phyloP scores from a whole-genome alignment of 2,888 invertebrate genomes.

The Cosmopolites sordidus region DNA sequence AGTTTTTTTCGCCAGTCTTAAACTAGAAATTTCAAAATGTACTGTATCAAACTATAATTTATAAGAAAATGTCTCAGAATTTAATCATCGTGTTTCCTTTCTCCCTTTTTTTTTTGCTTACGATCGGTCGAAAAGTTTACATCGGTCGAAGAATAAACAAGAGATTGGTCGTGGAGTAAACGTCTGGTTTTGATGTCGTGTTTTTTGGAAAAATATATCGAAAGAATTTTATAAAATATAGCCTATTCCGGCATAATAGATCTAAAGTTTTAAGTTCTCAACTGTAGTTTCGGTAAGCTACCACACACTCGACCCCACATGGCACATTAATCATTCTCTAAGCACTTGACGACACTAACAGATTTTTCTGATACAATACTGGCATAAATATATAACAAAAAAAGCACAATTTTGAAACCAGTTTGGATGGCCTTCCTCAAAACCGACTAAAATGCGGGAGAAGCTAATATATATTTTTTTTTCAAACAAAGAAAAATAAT shows the following conservation, averaged over 20 bases:
- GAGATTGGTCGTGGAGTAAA: conserved; percentile 10
- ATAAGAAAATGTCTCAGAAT: too few relatives aligned
- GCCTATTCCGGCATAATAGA: conserved; percentile 15
- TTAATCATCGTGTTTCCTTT: not conserved
- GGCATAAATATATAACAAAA: conserved; percentile 24
- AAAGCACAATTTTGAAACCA: too few relatives aligned
- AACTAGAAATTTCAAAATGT: too few relatives aligned
- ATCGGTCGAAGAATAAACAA: conserved; percentile 3
- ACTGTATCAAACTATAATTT: too few relatives aligned
- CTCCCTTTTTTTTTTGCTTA: not conserved
- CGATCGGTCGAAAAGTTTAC: not conserved
- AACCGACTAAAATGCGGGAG: too few relatives aligned
- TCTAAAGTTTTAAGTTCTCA: conserved; percentile 23
- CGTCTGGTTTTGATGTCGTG: conserved; percentile 21
- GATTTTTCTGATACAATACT: conserved; percentile 26
- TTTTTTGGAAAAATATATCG: conserved; percentile 12
- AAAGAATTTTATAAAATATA: conserved; percentile 19
- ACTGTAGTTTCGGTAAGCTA: conserved; percentile 14
- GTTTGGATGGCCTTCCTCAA: too few relatives aligned
- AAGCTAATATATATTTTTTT: too few relatives aligned
- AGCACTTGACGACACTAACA: conserved; percentile 26
- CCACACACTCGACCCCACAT: conserved; percentile 21
- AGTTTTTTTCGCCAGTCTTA: too few relatives aligned
- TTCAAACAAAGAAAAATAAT: too few relatives aligned
- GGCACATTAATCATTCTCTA: conserved; percentile 22